Evolutionary conservation across 1,140 invertebrate genomes (phyloP).

Genomic region (Drosophila pectinifera): DNA sequence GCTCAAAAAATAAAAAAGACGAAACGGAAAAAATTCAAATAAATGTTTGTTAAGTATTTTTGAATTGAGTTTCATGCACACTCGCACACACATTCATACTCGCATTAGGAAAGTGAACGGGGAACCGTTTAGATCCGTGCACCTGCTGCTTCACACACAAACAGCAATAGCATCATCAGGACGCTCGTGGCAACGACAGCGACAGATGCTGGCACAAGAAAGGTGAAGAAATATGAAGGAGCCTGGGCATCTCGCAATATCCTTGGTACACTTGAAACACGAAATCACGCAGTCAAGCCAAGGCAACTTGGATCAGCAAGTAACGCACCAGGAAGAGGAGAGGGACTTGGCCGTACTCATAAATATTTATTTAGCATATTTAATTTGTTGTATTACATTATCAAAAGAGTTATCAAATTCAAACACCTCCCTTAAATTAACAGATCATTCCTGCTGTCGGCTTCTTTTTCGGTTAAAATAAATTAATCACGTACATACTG

Average conservation of each 20-base stretch:
- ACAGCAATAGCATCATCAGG: conserved; percentile 37
- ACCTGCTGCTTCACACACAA: conserved; percentile 72
- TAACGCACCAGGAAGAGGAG: neutral
- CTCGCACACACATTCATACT: conserved; percentile 31
- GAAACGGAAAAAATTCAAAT: conserved; percentile 69
- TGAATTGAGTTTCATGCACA: conserved; percentile 74
- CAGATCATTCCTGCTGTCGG: no score
- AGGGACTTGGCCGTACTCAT: neutral
- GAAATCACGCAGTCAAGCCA: neutral
- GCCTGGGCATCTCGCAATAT: conserved; percentile 1
- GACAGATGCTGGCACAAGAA: conserved; percentile 30
- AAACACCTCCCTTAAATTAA: no score
- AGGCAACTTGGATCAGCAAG: neutral
- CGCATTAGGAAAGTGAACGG: conserved; percentile 62
- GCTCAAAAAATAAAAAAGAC: conserved; percentile 30
- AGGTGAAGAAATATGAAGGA: conserved; percentile 1
- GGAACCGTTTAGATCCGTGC: conserved; percentile 53
- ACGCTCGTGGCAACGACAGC: conserved; percentile 23
- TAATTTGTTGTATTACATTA: no score
- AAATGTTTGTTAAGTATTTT: conserved; percentile 84
- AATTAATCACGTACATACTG: no score
- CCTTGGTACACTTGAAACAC: neutral
- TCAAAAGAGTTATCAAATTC: neutral
- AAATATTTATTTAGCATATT: no score
- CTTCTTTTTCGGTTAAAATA: no score